These are phyloP conservation scores for Podarcis raffonei DNA, from an alignment of 2,113 vertebrate genomes.

Conservation along the genomic window DNA sequence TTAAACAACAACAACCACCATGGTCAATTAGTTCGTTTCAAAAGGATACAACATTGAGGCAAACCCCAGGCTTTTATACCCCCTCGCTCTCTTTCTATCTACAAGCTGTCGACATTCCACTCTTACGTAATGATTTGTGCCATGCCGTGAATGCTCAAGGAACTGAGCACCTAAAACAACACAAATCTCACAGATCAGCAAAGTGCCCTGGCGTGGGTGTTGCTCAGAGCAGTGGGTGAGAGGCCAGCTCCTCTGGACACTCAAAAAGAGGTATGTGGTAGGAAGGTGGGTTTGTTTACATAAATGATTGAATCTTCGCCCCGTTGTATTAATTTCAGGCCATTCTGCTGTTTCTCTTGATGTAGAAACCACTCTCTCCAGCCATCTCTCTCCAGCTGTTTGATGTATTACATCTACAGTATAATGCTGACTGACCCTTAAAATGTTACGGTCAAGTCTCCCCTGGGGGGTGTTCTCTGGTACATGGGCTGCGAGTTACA, in stretches of 20 bases:
- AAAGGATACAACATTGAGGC: not conserved
- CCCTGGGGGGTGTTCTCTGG: not conserved
- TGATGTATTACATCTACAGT: not conserved
- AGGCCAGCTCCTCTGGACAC: not conserved
- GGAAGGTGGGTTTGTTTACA: not conserved
- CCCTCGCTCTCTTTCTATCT: not conserved
- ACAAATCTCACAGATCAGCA: constrained; percentile 2
- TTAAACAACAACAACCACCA: not conserved
- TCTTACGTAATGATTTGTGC: not conserved
- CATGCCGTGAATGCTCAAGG: not conserved
- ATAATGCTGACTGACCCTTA: not conserved
- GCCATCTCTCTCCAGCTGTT: not conserved
- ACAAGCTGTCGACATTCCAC: not conserved
- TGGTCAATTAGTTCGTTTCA: no score
- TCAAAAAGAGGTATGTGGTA: not conserved
- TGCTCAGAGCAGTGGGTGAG: not conserved
- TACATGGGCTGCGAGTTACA: not conserved
- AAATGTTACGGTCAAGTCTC: not conserved
- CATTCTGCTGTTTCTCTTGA: not conserved
- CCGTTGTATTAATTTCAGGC: not conserved
- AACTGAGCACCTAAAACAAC: constrained; percentile 12
- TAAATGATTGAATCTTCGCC: not conserved
- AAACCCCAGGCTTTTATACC: not conserved
- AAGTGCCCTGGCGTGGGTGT: not conserved
- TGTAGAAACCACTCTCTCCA: no score